A percentile compares a stretch with the other conserved stretches of the same genome.
phyloP scores from a whole-genome alignment of 2,888 invertebrate species.

The Rhogogaster chlorosoma region DNA sequence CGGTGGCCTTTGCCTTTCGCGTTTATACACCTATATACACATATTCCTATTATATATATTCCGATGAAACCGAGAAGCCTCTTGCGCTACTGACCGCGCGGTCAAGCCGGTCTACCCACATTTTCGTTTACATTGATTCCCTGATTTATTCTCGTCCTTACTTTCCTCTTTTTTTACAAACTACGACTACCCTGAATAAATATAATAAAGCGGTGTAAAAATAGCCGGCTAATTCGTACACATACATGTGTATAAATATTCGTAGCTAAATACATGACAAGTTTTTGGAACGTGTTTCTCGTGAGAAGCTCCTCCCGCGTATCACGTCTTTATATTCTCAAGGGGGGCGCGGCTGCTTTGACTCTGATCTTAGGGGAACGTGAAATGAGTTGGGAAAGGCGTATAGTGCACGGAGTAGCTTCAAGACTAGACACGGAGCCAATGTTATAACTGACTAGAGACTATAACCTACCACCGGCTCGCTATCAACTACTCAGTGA shows the following conservation, averaged over 20 bases:
- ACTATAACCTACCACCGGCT: neutral
- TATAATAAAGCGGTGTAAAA: neutral
- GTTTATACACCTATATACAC: neutral
- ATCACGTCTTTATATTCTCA: neutral
- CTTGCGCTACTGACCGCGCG: neutral
- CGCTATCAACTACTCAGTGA: neutral
- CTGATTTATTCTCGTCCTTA: neutral
- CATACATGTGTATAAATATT: neutral
- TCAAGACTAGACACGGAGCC: neutral
- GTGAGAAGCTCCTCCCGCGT: neutral
- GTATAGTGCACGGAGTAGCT: neutral
- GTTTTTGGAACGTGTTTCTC: neutral
- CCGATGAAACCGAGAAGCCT: neutral
- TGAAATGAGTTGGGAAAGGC: conserved; percentile 15
- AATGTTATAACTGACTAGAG: neutral
- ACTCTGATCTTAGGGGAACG: conserved; percentile 38
- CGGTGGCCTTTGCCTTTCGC: conserved; percentile 17
- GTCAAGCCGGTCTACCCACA: neutral
- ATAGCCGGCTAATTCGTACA: neutral
- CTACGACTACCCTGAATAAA: neutral
- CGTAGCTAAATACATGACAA: neutral
- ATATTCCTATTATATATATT: neutral
- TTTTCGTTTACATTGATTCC: neutral
- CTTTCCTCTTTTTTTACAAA: neutral
- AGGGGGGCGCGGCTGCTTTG: neutral